Evolutionary conservation across 2,888 invertebrate genomes (phyloP), one percentile per base, ranked within the genome.

Genomic region (Troides helena): DNA sequence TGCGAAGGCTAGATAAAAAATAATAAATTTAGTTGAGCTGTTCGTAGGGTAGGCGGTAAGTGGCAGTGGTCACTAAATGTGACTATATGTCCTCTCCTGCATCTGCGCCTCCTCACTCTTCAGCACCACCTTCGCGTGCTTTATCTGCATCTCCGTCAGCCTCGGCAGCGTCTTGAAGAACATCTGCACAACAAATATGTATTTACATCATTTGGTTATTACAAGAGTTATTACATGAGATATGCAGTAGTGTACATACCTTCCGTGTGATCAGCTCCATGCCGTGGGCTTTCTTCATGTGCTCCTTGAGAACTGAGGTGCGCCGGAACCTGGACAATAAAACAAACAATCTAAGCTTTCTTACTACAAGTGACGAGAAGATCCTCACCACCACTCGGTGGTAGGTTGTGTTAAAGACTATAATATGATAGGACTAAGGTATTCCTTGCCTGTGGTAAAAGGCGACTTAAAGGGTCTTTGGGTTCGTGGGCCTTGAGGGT

Each of bases 251-350:
- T 53, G 18, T 18, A 18, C 17, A 53, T 73, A 90, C 90, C 78
- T 82, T 86, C 4, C 88, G 80, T 0, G 90, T 88, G 74, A 92
- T 87, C 61, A 91, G 77, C 0, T 81, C 74, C 79, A 90, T 77
- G 8, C 88, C 89, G 65, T 92, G 91, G 2, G 71, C 81, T 30
- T 78, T 82, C 72, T 81, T 83, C 90, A 90, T 88, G 72, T 92
- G 91, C 0, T 78, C 78, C 71, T 86, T 88, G 2, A 92, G 82
- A 12, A 87, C 62, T 0, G 85, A 85, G 85, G 89, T 85, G 2
- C 89, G 79, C 0, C 83, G 82, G 71, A 84, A 90, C 58, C 91
- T 91, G 82, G 14, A 73, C 62, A 62, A 17, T 65, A 53, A 8
- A 39, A 53, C 53, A 53, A 53, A 53, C n/a, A 17, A 53, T 39